Percentiles rank a stretch among this genome's conserved stretches.
phyloP scores from a whole-genome alignment of 92 coral and sea anemone species.

The Nematostella vectensis region DNA sequence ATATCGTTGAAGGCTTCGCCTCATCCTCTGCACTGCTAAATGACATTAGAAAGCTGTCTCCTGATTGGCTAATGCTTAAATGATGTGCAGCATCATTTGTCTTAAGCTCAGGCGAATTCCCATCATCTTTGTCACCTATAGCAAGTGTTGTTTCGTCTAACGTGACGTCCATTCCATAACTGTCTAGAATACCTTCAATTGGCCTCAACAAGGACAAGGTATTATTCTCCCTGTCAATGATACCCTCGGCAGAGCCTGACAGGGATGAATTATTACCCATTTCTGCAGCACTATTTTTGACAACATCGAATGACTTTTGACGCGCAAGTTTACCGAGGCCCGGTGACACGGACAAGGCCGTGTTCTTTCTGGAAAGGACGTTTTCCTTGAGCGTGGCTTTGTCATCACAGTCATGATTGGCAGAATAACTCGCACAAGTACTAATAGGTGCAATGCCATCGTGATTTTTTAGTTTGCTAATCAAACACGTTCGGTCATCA shows the following conservation, averaged over 20 bases:
- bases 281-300: background rate
- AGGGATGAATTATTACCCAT: background rate
- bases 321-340: background rate
- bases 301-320: conserved; percentile 1
- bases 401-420: too few species aligned
- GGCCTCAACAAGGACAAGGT: conserved; percentile 1
- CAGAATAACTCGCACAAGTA: too few species aligned
- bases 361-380: background rate
- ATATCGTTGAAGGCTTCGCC: background rate
- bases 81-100: too few species aligned
- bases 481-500: too few species aligned
- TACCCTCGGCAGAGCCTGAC: background rate
- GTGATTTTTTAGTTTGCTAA: too few species aligned
- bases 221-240: background rate
- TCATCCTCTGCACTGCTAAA: too few species aligned
- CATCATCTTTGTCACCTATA: background rate
- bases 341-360: background rate
- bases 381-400: too few species aligned
- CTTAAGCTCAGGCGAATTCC: too few species aligned
- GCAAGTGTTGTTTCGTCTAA: background rate
- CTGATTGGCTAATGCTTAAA: too few species aligned
- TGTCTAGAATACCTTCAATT: background rate
- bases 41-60: too few species aligned
- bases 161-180: background rate
- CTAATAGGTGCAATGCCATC: background rate